Evolutionary conservation across 1,140 invertebrate species (phyloP), one percentile per base, ranked within the genome.

Genomic region (Anoplolepis gracilipes): DNA sequence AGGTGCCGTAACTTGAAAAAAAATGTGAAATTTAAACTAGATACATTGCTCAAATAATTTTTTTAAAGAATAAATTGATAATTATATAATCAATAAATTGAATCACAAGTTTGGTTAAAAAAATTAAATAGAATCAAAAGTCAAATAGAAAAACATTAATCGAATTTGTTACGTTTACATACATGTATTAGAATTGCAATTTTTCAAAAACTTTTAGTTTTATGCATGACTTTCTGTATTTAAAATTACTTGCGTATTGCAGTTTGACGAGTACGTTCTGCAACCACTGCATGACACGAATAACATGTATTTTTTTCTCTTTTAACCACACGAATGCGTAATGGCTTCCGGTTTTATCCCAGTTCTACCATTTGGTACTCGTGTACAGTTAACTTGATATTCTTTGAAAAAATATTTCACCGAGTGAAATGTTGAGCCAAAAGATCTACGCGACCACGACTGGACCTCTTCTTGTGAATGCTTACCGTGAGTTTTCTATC

Each of bases 401-500:
- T 77, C 22, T 25, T 13, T 4, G 73, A 42, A 36, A 69, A 88
- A 88, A 88, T 88, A 87, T 88, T 73, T 87, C 30, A 30, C 6
- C 8, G 8, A 22, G 8, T 2, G 36, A 55, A 86, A 87, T 42
- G 55, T 53, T 65, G 33, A 36, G 10, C 25, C 10, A n/a, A 19
- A 30, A 5, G 11, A 57, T 81, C 30, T 49, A 16, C 53, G 67
- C 16, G 36, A 57, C 42, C 57, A 2, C 28, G n/a, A 13, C 39
- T 30, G 19, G 13, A 49, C 13, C 25, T n/a, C 67, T 33, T n/a
- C 36, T 49, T 22, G 42, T 2, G 70, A 53, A 76, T 46, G 36
- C 64, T 70, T 19, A 33, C 16, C 42, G 19, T 65, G 55, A 76
- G 70, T 67, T 87, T 65, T 77, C 67, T 81, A 42, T 84, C 55